Evolutionary conservation across 2,888 invertebrate species (phyloP).

Genomic region (Diarsia brunnea): DNA sequence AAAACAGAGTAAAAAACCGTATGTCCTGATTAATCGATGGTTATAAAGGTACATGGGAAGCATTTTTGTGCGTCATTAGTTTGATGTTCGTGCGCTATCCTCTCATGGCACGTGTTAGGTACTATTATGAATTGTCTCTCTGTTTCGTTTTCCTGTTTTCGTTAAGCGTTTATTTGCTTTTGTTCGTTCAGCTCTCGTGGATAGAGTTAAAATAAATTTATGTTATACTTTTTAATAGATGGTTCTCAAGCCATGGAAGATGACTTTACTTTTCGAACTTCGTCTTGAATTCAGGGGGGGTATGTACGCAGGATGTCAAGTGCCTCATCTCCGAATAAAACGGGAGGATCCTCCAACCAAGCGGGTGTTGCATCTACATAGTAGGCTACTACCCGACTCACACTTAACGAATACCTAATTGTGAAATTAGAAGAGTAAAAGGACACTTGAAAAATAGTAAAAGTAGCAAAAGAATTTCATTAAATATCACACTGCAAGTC

Average conservation of each 20-base stretch:
- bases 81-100: constrained; percentile 73
- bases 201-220: not conserved
- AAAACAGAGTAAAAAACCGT: constrained; percentile 77
- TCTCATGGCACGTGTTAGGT: constrained; percentile 68
- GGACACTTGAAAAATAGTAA: no score
- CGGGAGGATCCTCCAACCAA: not conserved
- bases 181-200: constrained; percentile 30
- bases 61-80: constrained; percentile 89
- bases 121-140: constrained; percentile 65
- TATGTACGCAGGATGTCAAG: no score
- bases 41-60: constrained; percentile 87
- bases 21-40: constrained; percentile 87
- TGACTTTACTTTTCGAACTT: not conserved
- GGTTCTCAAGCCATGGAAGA: not conserved
- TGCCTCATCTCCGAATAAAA: not conserved
- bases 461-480: no score
- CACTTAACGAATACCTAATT: not conserved
- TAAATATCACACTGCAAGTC: not conserved
- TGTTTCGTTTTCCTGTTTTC: constrained; percentile 57
- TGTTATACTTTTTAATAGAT: constrained; percentile 10
- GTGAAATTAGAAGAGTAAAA: no score
- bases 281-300: not conserved
- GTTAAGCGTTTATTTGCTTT: constrained; percentile 61
- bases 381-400: not conserved
- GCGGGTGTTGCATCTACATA: not conserved